Evolutionary conservation across 2,113 vertebrate genomes (phyloP), one percentile per base, ranked within the genome.

Genomic region (Canis aureus): DNA sequence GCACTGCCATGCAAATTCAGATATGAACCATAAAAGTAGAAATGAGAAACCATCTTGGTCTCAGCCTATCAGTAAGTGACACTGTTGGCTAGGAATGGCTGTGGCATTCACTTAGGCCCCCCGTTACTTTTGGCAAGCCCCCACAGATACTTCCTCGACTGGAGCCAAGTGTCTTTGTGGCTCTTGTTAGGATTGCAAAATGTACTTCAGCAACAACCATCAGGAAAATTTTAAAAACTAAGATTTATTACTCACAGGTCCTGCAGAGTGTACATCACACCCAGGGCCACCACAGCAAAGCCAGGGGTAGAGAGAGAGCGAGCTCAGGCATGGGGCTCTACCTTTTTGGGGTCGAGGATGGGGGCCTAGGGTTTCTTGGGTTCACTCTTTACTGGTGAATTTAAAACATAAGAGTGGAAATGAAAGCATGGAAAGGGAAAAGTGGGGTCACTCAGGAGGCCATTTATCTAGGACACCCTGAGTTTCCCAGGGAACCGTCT

Each of bases 81-180:
- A 15, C 13, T 49, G 73, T 32, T 10, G 1, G 9, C 49, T 53
- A 19, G 76, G 49, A 32, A 19, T 12, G 49, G 16, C 76, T 19
- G 9, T 19, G 76, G 76, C 2, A 0, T 49, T 32, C 27, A 5
- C 49, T 32, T 17, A 27, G 76, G 69, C 11, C 23, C 27, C 27
- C 49, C 0, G 16, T 53, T 12, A 32, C 49, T 17, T 19, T 8
- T 2, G 25, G 27, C 1, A 27, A 19, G 49, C 2, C 51, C 76
- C 76, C 27, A 1, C 76, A 4, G 5, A 19, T 51, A 1, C 51
- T 32, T 32, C 29, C 51, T 4, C 0, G 2, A 1, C 29, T 1
- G 20, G 29, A 78, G 15, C 35, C 35, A 79, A 5, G 9, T 53
- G 27, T 11, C 27, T 79, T 5, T 32, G 29, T 20, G 29, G 76